Base-by-base conservation (phyloP, 2,888 invertebrate genomes). In the Pyrgus malvae region DNA sequence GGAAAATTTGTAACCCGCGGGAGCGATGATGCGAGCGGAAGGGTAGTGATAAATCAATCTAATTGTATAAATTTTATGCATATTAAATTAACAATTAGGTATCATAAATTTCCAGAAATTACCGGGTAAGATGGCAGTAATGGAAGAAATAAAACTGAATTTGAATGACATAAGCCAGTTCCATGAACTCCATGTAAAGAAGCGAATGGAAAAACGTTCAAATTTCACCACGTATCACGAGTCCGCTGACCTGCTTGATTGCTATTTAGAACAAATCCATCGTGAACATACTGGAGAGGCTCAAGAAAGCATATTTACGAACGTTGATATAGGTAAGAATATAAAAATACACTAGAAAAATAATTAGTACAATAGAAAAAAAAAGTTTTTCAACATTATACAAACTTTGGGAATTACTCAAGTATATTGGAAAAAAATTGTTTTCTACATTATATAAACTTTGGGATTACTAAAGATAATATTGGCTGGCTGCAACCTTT, bases 121-220 rank as follows among this genome's bases (percentile, higher is more conserved):
- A 19, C 80, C 80, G 0, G 76, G 80, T 0, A 78, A 78, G 58
- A 66, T 61, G 48, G 64, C 56, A 0, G 67, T 76, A 0, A 31
- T 78, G 3, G 56, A 73, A 11, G 94, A 78, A 90, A 94, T 65
- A 72, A 86, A 56, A 72, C 85, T 81, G 76, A 92, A 83, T 70
- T 58, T 77, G 4, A 41, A 62, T 16, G 68, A 72, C 17, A 58
- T 77, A 3, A 68, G 74, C 56, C 60, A 65, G 35, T 80, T 80
- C 44, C 79, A 80, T 23, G 60, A 48, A 1, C 59, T 66, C 9
- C 66, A 66, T 25, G 48, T 77, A 6, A 41, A 29, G 2, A 55
- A 55, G 9, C 66, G 78, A 3, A 51, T 63, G 8, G 58, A 64
- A n/a, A 23, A 57, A 40, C 66, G 67, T 9, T 48, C 25, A n/a